phyloP scores from a whole-genome alignment of 2,888 invertebrate genomes.

The Amphipyra berbera region DNA sequence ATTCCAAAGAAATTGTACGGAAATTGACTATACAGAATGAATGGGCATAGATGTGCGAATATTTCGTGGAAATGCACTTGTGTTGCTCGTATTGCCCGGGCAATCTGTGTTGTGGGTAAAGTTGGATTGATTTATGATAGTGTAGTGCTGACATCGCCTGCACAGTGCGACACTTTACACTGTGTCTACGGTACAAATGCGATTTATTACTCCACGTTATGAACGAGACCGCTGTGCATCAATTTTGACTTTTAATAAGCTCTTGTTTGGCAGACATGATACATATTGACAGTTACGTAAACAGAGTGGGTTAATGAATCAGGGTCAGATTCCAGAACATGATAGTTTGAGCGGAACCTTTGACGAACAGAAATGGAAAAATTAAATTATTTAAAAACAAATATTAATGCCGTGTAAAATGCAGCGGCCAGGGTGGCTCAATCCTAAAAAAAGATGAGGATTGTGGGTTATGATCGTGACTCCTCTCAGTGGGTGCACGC shows the following conservation, averaged over 20 bases:
- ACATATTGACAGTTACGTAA: constrained; percentile 14
- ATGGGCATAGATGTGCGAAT: constrained; percentile 7
- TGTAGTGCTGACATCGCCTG: constrained; percentile 39
- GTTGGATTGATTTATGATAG: constrained; percentile 53
- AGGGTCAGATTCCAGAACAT: background rate
- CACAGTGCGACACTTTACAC: constrained; percentile 32
- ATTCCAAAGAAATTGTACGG: constrained; percentile 24
- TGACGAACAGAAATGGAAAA: background rate
- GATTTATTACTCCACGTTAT: constrained; percentile 41
- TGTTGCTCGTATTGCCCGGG: constrained; percentile 10
- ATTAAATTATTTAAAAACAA: too few relatives aligned
- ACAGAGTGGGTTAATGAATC: constrained; percentile 8
- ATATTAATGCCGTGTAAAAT: too few relatives aligned
- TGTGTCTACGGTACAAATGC: constrained; percentile 14
- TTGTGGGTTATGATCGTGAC: too few relatives aligned
- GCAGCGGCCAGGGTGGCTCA: too few relatives aligned
- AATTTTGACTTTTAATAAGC: constrained; percentile 44
- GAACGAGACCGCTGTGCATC: constrained; percentile 37
- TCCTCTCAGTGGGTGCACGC: too few relatives aligned
- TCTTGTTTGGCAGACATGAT: constrained; percentile 29
- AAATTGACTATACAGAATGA: constrained; percentile 24
- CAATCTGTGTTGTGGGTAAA: constrained; percentile 37
- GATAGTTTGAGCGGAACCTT: background rate
- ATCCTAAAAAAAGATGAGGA: too few relatives aligned
- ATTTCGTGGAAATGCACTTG: constrained; percentile 18